Evolutionary conservation across 2,113 vertebrate genomes (phyloP).

Genomic region (Bubo blakistoni): DNA sequence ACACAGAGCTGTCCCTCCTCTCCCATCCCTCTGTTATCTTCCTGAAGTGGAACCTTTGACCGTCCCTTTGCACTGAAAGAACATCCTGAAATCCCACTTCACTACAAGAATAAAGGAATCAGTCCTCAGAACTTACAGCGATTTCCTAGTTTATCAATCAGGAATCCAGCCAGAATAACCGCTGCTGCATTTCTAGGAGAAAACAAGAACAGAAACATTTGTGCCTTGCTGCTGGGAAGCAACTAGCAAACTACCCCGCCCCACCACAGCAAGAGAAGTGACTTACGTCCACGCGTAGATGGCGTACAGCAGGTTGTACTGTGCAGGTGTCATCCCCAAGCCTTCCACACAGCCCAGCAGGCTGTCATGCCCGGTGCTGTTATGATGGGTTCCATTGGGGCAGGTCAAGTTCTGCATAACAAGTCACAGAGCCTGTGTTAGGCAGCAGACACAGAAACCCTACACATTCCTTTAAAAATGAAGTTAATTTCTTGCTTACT

Average conservation of each 20-base stretch:
- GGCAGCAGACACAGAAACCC: neutral
- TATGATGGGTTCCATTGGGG: slow-evolving; percentile 61
- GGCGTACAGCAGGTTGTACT: slow-evolving; percentile 81
- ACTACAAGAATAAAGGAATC: neutral
- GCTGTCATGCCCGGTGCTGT: slow-evolving; percentile 34
- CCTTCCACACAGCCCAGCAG: slow-evolving; percentile 73
- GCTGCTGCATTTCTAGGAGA: slow-evolving; percentile 77
- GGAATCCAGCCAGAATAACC: slow-evolving; percentile 80
- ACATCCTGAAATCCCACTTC: neutral
- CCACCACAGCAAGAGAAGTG: neutral
- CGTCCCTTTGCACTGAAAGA: neutral
- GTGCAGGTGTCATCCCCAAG: slow-evolving; percentile 80
- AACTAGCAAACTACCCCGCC: neutral
- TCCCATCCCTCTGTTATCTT: neutral
- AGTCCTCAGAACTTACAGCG: slow-evolving; percentile 67
- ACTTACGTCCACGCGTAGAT: slow-evolving; percentile 81
- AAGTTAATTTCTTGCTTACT: neutral
- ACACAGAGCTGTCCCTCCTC: neutral
- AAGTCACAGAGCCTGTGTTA: neutral
- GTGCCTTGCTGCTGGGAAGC: neutral
- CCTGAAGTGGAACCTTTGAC: neutral
- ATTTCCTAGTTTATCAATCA: slow-evolving; percentile 85
- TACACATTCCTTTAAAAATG: neutral
- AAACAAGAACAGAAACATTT: neutral
- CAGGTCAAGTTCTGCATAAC: slow-evolving; percentile 78